Evolutionary conservation across 37 sponge, comb jelly and placozoan genomes (phyloP), one percentile per base, ranked within the genome.

Genomic region (Geodia barretti): DNA sequence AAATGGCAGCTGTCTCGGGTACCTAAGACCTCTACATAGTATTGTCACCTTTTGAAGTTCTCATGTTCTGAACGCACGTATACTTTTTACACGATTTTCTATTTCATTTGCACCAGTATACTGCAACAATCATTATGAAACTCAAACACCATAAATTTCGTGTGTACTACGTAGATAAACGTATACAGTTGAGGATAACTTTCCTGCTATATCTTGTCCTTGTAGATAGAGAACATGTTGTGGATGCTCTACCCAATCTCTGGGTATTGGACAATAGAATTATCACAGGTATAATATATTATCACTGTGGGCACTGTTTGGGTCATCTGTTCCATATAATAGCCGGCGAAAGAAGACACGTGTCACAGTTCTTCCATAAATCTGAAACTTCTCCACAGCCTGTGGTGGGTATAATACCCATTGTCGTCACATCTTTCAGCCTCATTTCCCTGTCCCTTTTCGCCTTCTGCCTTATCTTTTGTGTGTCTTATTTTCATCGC

Each of bases 221-320:
- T 59, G 29, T 64, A 90, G 91, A 91, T 64, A 70, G 91, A 9
- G 38, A 72, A n/a, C 91, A 91, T 75, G 86, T 86, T 14, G 86
- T 91, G 4, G 83, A 82, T 60, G 41, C 73, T 24, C 75, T 91
- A 1, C 91, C 91, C 31, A 67, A 91, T 36, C 64, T 86, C 39
- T 91, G 91, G 91, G 82, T 86, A 86, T 64, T 91, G 37, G 91
- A 91, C 77, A 86, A 83, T 26, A 69, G 67, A 28, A 62, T 91
- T 21, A 78, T 91, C 33, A 86, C 91, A 34, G 87, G 87, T 86
- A 35, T 68, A 35, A n/a, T n/a, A n/a, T n/a, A n/a, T n/a, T n/a
- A n/a, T n/a, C n/a, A n/a, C n/a, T n/a, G n/a, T n/a, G n/a, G n/a
- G n/a, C n/a, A n/a, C n/a, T n/a, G n/a, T n/a, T n/a, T n/a, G n/a